Evolutionary conservation across 2,888 invertebrate genomes (phyloP), one percentile per base, ranked within the genome.

Genomic region (Aspidiotus destructor): DNA sequence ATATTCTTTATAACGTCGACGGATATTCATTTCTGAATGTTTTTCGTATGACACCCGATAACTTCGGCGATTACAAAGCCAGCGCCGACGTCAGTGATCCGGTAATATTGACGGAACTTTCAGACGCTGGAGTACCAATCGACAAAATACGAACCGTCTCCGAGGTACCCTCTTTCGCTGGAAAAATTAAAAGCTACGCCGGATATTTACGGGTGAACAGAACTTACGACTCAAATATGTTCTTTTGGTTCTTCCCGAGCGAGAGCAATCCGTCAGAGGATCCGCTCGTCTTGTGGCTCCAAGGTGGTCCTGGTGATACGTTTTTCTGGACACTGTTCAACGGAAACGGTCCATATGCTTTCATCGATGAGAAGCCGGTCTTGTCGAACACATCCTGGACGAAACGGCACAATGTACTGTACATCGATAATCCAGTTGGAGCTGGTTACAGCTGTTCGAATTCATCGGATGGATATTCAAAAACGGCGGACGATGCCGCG

Each of bases 351-450:
- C 93, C 92, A 8, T 61, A 13, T 41, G 0, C 81, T 82, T 1
- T 0, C 73, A 77, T 62, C 83, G 82, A 41, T 73, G 70, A 13
- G 79, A 80, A 7, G 84, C 81, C 28, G 28, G 44, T 86, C 61
- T 79, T 81, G 72, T 78, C 83, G 71, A 82, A 91, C 54, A 83
- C 86, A 73, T 84, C 87, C 9, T 96, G 95, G 95, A 86, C 85
- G 68, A 78, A 82, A 53, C 84, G 84, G 10, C 89, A 90, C 76
- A 86, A 87, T 73, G 78, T 95, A 55, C 82, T 95, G 68, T 96
- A 90, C 76, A 88, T 96, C 69, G 95, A 96, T 77, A 95, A 92
- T 77, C 95, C 95, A 0, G 95, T 91, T 0, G 92, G 92, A 2
- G 88, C 92, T 2, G 95, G 95, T 0, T 96, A 87, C 76, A 94